Evolutionary conservation across 2,113 vertebrate genomes (phyloP).

Genomic region (Sander vitreus): DNA sequence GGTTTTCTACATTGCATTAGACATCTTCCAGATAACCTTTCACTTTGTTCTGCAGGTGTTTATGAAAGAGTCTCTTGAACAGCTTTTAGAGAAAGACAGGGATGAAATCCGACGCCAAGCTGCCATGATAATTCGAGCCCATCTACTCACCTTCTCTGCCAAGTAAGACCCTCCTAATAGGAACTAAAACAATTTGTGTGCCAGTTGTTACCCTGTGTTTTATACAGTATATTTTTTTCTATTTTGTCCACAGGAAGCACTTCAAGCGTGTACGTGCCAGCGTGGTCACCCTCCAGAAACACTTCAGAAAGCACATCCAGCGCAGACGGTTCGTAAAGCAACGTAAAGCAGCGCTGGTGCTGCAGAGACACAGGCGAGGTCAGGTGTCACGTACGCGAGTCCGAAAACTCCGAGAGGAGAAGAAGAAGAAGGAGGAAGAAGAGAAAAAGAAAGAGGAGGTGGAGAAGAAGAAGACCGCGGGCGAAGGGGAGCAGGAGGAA

Average conservation of each 20-base stretch:
- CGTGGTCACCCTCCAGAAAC: constrained; percentile 89
- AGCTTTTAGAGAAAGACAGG: constrained; percentile 91
- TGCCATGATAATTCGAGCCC: constrained; percentile 90
- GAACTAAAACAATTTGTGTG: neutral
- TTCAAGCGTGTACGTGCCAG: constrained; percentile 86
- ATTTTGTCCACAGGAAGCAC: constrained; percentile 84
- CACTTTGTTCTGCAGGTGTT: constrained; percentile 87
- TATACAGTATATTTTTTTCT: neutral
- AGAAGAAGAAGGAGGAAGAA: constrained; percentile 77
- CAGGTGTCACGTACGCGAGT: constrained; percentile 85
- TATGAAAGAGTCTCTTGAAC: constrained; percentile 93
- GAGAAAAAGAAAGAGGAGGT: constrained; percentile 79
- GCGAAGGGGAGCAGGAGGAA: constrained; percentile 72
- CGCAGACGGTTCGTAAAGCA: constrained; percentile 79
- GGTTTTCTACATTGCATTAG: neutral
- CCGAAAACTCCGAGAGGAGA: constrained; percentile 84
- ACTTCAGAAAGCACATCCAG: constrained; percentile 87
- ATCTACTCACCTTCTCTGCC: constrained; percentile 91
- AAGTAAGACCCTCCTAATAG: constrained; percentile 81
- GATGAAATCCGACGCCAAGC: constrained; percentile 90
- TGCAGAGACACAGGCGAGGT: constrained; percentile 91
- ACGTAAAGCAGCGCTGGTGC: constrained; percentile 81
- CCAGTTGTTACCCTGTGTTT: neutral
- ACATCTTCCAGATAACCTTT: neutral
- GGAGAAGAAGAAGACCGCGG: constrained; percentile 75